Percentiles rank a stretch among this genome's conserved stretches.
phyloP scores from a whole-genome alignment of 1,140 invertebrate species.

The Diabrotica undecimpunctata region DNA sequence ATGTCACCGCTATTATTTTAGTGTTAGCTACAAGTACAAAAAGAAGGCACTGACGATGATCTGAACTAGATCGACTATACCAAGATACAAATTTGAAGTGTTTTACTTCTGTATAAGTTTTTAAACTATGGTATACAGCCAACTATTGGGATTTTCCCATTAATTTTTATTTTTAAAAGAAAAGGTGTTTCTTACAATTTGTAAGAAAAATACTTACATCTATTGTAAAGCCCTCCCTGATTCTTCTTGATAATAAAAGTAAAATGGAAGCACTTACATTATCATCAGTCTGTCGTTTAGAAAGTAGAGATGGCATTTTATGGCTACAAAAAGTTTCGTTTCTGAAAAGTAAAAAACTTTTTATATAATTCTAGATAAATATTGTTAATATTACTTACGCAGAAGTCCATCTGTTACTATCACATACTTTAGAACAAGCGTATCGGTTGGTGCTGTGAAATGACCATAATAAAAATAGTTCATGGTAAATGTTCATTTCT shows the following conservation, averaged over 20 bases:
- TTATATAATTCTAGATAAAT: background rate
- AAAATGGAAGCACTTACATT: slow-evolving; percentile 62
- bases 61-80: no score
- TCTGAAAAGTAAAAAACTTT: slow-evolving; percentile 41
- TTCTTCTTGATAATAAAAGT: slow-evolving; percentile 69
- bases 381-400: slow-evolving; percentile 42
- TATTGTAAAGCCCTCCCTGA: slow-evolving; percentile 77
- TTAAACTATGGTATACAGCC: no score
- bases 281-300: slow-evolving; percentile 66
- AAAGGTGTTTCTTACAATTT: no score
- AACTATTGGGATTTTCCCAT: no score
- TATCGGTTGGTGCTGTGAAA: slow-evolving; percentile 55
- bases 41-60: no score
- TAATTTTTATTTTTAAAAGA: no score
- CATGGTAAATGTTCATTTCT: slow-evolving; percentile 69
- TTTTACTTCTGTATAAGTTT: no score
- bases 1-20: no score
- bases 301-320: slow-evolving; percentile 54
- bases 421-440: slow-evolving; percentile 36
- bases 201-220: slow-evolving; percentile 54
- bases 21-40: no score
- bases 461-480: slow-evolving; percentile 72
- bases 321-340: slow-evolving; percentile 59
- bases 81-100: no score
- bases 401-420: slow-evolving; percentile 47